Conservation (phyloP, 2,888 invertebrate genomes). For the Leptopilina syphax region DNA sequence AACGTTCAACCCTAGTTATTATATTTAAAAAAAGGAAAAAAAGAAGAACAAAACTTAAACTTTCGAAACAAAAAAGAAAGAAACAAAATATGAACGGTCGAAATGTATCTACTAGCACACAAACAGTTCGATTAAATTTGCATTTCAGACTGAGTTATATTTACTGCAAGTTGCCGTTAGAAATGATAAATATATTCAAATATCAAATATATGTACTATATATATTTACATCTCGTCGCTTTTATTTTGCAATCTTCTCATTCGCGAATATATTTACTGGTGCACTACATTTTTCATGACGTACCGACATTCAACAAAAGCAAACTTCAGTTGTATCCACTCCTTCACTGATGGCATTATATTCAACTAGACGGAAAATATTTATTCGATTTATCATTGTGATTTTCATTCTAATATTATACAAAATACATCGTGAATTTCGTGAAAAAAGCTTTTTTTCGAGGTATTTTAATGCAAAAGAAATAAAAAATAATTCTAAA, state of each 20-base stretch:
- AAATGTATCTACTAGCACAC: neutral
- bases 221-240: neutral
- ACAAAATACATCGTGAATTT: neutral
- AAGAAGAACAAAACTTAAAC: no score
- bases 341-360: neutral
- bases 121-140: conserved; percentile 2
- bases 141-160: neutral
- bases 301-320: conserved; percentile 9
- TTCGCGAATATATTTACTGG: conserved; percentile 12
- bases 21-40: no score
- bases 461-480: neutral
- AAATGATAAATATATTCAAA: conserved; percentile 7
- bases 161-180: conserved; percentile 11
- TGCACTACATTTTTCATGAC: conserved; percentile 15
- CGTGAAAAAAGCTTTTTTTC: neutral
- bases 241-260: conserved; percentile 12
- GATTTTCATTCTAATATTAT: conserved; percentile 20
- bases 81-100: neutral
- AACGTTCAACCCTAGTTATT: no score
- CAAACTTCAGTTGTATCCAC: neutral
- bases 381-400: conserved; percentile 20
- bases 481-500: no score
- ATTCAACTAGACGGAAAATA: conserved; percentile 16
- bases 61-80: neutral
- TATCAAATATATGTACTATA: neutral